Conservation (phyloP, 2,113 vertebrate genomes). For the Corynorhinus townsendii region DNA sequence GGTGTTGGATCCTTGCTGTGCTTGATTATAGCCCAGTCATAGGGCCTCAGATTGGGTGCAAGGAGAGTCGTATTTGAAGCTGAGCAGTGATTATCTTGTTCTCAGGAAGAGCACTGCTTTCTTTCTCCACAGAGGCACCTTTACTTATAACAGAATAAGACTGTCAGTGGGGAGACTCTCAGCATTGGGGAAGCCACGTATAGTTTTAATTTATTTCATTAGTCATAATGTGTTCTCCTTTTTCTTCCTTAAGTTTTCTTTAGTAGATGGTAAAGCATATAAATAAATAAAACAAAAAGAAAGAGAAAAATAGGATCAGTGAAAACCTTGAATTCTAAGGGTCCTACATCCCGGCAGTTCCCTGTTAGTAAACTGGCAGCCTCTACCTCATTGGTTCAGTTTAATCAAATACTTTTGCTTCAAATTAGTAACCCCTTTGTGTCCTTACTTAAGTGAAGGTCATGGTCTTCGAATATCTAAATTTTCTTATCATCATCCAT, state of each 20-base stretch:
- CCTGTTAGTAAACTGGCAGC: neutral
- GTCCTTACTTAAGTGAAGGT: neutral
- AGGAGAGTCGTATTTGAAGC: neutral
- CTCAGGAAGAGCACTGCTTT: neutral
- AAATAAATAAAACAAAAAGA: neutral
- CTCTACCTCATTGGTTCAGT: neutral
- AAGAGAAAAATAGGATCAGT: neutral
- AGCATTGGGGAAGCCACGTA: neutral
- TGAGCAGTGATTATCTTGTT: neutral
- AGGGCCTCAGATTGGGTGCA: neutral
- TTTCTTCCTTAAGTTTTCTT: neutral
- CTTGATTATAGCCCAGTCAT: neutral
- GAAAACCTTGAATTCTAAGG: neutral
- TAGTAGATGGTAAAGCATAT: neutral
- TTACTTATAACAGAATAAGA: neutral
- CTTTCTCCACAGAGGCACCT: neutral
- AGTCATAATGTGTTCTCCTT: neutral
- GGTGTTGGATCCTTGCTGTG: neutral
- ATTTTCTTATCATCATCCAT: neutral
- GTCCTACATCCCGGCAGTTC: neutral
- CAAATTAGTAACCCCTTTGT: neutral
- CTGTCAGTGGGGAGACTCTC: neutral
- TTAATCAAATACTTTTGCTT: neutral
- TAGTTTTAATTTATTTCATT: neutral
- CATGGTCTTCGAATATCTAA: neutral